Evolutionary conservation across 2,888 invertebrate species (phyloP).

Genomic region (Drosophila neotestacea): DNA sequence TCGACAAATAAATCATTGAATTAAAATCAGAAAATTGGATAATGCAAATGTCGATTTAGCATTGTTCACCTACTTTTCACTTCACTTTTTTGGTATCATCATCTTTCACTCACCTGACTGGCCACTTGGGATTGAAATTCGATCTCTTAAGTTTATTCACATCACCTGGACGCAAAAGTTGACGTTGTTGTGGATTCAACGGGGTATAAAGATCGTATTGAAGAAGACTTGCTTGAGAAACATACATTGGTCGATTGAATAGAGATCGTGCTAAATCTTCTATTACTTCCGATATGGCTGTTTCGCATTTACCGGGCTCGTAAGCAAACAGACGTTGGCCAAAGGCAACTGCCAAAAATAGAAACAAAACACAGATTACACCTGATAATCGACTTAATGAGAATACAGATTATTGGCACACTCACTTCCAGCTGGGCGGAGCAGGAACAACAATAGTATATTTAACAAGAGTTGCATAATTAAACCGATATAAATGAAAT

Average conservation of each 20-base stretch:
- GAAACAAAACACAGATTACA: conserved; percentile 22
- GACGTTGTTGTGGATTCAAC: conserved; percentile 66
- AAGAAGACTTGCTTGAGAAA: conserved; percentile 57
- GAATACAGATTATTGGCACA: conserved; percentile 22
- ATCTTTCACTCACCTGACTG: conserved; percentile 72
- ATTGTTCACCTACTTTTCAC: no score
- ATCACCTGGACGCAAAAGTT: conserved; percentile 68
- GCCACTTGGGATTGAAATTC: conserved; percentile 80
- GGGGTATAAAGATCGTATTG: conserved; percentile 81
- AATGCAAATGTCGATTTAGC: no score
- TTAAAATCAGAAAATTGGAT: no score
- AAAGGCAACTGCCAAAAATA: conserved; percentile 14
- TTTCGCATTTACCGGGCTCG: conserved; percentile 74
- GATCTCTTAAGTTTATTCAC: conserved; percentile 61
- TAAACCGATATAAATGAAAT: conserved; percentile 23
- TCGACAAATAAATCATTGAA: no score
- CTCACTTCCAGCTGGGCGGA: conserved; percentile 45
- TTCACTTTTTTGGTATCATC: no score
- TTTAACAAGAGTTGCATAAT: conserved; percentile 40
- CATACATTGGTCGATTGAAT: conserved; percentile 40
- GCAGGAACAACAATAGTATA: conserved; percentile 12
- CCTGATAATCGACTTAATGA: conserved; percentile 14
- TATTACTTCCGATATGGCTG: conserved; percentile 66
- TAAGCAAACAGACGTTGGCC: conserved; percentile 64
- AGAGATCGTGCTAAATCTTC: conserved; percentile 62